Evolutionary conservation across 1,140 invertebrate species (phyloP).

Genomic region (Coelopa frigida): DNA sequence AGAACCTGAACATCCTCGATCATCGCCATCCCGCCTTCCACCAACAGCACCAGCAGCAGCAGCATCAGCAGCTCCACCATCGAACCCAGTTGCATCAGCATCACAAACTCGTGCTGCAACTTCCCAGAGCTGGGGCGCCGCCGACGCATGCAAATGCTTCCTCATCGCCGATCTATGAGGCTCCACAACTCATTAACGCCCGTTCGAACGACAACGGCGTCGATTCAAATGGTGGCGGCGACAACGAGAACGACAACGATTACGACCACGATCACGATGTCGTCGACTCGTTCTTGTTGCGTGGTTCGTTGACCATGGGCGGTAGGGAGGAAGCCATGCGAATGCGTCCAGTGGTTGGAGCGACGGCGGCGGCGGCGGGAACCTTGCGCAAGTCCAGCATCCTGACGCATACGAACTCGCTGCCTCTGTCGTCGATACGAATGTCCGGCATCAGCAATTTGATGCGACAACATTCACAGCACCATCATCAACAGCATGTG

Average conservation of each 20-base stretch:
- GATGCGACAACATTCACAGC: too few species aligned
- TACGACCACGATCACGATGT: not conserved
- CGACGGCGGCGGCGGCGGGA: not conserved
- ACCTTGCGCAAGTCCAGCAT: not conserved
- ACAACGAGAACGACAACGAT: not conserved
- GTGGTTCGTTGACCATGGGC: not conserved
- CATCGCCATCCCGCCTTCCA: constrained; percentile 41
- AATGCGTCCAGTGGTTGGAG: not conserved
- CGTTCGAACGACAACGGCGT: too few species aligned
- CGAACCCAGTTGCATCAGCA: constrained; percentile 30
- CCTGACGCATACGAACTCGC: constrained; percentile 10
- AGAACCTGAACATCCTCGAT: constrained; percentile 35
- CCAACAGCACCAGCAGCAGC: constrained; percentile 28
- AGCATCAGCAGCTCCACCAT: constrained; percentile 12
- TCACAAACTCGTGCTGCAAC: constrained; percentile 33
- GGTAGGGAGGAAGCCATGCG: not conserved
- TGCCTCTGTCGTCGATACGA: not conserved
- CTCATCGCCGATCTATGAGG: constrained; percentile 29
- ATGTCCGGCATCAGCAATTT: too few species aligned
- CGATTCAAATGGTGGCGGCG: not conserved
- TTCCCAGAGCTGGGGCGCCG: constrained; percentile 23
- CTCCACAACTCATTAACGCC: constrained; percentile 22
- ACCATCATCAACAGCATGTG: too few species aligned
- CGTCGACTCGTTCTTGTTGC: not conserved
- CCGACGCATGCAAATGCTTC: not conserved